Conservation (phyloP, 2,888 invertebrate genomes). For the Nomada ferruginata region DNA sequence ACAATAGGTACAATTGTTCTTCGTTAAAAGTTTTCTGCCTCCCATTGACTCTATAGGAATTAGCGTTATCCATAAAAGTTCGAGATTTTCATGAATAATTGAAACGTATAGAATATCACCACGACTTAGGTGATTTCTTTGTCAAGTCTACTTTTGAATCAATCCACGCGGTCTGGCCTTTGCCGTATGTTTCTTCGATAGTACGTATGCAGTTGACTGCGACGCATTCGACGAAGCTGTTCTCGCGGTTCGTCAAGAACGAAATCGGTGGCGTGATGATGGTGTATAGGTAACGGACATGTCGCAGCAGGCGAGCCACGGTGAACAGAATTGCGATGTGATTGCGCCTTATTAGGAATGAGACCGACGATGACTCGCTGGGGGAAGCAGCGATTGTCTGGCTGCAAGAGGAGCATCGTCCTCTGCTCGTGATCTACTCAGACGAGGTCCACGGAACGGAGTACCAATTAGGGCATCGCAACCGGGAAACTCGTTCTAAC, state of each 20-base stretch:
- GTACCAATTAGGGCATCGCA: slow-evolving; percentile 78
- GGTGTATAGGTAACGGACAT: slow-evolving; percentile 46
- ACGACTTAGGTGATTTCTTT: neutral
- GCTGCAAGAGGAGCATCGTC: slow-evolving; percentile 73
- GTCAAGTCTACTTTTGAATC: slow-evolving; percentile 7
- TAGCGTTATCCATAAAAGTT: too few species aligned
- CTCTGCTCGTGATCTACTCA: slow-evolving; percentile 70
- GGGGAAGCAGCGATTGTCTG: slow-evolving; percentile 71
- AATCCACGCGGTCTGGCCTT: slow-evolving; percentile 31
- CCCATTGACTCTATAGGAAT: too few species aligned
- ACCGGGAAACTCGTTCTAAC: slow-evolving; percentile 72
- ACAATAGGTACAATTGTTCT: too few species aligned
- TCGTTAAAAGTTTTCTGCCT: too few species aligned
- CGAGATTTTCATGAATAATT: too few species aligned
- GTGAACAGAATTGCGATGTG: slow-evolving; percentile 70
- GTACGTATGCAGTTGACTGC: neutral
- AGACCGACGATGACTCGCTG: slow-evolving; percentile 63
- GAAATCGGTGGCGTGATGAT: slow-evolving; percentile 32
- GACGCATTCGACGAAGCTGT: slow-evolving; percentile 17
- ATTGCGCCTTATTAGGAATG: slow-evolving; percentile 77
- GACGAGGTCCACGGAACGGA: slow-evolving; percentile 65
- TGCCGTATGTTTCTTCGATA: slow-evolving; percentile 8
- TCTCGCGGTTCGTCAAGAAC: slow-evolving; percentile 1
- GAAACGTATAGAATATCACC: too few species aligned
- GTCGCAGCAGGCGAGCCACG: slow-evolving; percentile 37